A percentile compares a stretch with the other conserved stretches of the same genome.
phyloP scores from a whole-genome alignment of 2,113 vertebrate genomes.

The Daubentonia madagascariensis region DNA sequence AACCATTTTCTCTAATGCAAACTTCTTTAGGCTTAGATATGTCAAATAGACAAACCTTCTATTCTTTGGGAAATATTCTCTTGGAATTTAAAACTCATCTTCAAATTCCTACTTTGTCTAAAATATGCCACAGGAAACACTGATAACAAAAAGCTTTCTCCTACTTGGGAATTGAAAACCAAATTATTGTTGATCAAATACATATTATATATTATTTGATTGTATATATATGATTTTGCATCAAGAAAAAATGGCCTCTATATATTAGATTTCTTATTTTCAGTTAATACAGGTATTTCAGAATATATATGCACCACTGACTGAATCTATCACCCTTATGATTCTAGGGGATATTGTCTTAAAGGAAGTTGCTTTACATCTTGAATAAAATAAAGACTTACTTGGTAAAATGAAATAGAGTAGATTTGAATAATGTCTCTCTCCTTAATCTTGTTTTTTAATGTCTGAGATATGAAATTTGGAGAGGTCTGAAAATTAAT shows the following conservation, averaged over 20 bases:
- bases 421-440: neutral
- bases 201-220: neutral
- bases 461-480: neutral
- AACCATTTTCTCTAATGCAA: neutral
- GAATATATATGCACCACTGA: neutral
- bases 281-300: neutral
- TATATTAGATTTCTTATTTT: neutral
- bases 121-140: neutral
- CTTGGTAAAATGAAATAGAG: neutral
- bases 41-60: neutral
- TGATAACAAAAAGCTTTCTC: neutral
- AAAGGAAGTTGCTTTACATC: neutral
- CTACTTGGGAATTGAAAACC: neutral
- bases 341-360: neutral
- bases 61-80: neutral
- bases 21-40: neutral
- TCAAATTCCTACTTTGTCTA: neutral
- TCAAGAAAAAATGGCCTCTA: neutral
- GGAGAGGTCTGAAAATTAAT: neutral
- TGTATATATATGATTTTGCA: neutral
- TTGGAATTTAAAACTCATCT: neutral
- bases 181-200: neutral
- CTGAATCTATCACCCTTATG: neutral
- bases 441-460: neutral
- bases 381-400: neutral